A percentile compares a stretch with the other conserved stretches of the same genome.
phyloP scores from a whole-genome alignment of 2,113 vertebrate species.

The Ondatra zibethicus region DNA sequence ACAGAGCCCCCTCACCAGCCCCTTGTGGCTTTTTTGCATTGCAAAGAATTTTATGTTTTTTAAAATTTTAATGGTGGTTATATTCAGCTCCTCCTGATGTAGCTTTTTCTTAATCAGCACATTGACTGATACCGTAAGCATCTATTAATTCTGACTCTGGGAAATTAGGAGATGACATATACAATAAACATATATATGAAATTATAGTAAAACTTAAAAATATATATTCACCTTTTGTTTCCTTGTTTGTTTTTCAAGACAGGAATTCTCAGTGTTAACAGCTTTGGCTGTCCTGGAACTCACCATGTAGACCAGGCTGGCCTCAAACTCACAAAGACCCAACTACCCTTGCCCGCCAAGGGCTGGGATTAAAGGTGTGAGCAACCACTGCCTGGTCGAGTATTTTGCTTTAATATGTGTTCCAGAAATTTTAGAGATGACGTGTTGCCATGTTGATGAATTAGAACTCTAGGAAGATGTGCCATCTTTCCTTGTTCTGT shows the following conservation, averaged over 20 bases:
- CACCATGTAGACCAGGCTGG: neutral
- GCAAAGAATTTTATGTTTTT: neutral
- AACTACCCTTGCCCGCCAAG: neutral
- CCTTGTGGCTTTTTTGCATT: neutral
- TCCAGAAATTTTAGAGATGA: neutral
- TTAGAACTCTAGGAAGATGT: neutral
- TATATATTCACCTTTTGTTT: neutral
- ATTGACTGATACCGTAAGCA: neutral
- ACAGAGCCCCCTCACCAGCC: neutral
- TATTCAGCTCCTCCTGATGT: neutral
- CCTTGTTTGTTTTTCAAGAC: neutral
- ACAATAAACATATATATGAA: too few species aligned
- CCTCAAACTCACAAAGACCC: neutral
- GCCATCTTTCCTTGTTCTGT: neutral
- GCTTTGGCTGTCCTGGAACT: neutral
- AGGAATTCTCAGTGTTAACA: neutral
- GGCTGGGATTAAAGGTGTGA: neutral
- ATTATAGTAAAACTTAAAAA: neutral
- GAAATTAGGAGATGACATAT: neutral
- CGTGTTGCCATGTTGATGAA: neutral
- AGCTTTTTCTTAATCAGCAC: neutral
- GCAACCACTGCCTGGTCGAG: too few species aligned
- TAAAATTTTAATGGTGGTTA: neutral
- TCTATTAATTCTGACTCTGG: neutral
- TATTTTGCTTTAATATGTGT: neutral